Evolutionary conservation across 2,888 invertebrate species (phyloP).

Genomic region (Steromphala cineraria): DNA sequence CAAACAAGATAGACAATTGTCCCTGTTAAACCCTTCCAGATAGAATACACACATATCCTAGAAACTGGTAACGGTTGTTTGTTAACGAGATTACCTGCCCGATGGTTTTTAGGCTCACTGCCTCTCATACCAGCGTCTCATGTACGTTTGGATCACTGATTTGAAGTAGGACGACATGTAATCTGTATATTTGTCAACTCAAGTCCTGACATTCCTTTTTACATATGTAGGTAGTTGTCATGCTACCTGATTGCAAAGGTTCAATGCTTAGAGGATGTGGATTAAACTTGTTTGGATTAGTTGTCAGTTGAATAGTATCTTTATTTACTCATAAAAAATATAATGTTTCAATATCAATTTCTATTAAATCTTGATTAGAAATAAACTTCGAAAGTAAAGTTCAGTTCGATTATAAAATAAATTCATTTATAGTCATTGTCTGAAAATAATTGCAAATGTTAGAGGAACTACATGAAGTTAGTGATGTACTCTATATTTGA

Average conservation of each 20-base stretch:
- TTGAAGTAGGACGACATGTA: not conserved
- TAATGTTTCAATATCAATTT: not conserved
- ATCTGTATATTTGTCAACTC: not conserved
- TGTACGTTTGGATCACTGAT: not conserved
- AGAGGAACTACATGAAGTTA: too few species aligned
- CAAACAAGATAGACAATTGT: not conserved
- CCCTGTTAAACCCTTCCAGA: not conserved
- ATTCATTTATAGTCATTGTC: too few species aligned
- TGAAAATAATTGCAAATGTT: too few species aligned
- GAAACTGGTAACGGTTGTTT: not conserved
- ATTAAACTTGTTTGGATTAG: too few species aligned
- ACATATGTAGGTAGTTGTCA: not conserved
- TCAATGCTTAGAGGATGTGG: too few species aligned
- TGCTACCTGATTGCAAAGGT: too few species aligned
- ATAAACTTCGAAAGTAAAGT: too few species aligned
- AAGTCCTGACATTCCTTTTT: not conserved
- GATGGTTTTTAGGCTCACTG: conserved; percentile 3
- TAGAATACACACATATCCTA: conserved; percentile 4
- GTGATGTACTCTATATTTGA: too few species aligned
- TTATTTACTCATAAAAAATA: not conserved
- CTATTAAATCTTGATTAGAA: not conserved
- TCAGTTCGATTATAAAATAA: too few species aligned
- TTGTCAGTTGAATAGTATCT: too few species aligned
- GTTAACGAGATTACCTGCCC: not conserved
- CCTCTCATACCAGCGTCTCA: not conserved